Percentiles rank a stretch among this genome's conserved stretches.
phyloP scores from a whole-genome alignment of 1,140 invertebrate species.

The Lutraria rhynchaena region DNA sequence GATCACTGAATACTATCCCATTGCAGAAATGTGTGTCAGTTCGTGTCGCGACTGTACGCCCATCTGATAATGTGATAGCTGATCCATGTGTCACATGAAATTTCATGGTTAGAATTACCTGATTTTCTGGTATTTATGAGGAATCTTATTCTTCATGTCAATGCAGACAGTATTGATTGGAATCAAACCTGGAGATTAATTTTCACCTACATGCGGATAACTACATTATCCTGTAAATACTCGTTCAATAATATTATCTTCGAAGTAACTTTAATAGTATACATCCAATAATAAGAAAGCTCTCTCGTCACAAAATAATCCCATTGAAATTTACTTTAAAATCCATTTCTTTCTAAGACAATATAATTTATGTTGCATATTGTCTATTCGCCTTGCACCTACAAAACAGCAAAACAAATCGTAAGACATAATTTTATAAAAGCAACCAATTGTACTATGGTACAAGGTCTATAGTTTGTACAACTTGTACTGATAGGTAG shows the following conservation, averaged over 20 bases:
- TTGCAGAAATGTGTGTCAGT: conserved; percentile 78
- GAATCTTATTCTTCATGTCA: neutral
- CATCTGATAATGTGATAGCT: conserved; percentile 70
- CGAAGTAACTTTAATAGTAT: neutral
- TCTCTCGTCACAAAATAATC: no score
- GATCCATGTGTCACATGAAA: conserved; percentile 77
- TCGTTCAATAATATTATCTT: neutral
- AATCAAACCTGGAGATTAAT: neutral
- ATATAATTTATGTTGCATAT: no score
- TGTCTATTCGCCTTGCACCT: no score
- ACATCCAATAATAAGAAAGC: neutral
- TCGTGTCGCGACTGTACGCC: conserved; percentile 70
- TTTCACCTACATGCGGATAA: neutral
- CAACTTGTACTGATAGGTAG: no score
- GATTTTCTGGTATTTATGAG: neutral
- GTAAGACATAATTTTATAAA: no score
- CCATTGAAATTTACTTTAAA: no score
- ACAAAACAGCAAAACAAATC: no score
- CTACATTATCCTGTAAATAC: no score
- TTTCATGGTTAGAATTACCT: conserved; percentile 63
- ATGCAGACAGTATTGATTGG: neutral
- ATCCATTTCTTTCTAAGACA: no score
- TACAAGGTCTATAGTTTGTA: no score
- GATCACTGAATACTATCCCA: conserved; percentile 80
- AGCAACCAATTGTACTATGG: no score